Evolutionary conservation across 1,140 invertebrate genomes (phyloP), one percentile per base, ranked within the genome.

Genomic region (Drosophila bocki): DNA sequence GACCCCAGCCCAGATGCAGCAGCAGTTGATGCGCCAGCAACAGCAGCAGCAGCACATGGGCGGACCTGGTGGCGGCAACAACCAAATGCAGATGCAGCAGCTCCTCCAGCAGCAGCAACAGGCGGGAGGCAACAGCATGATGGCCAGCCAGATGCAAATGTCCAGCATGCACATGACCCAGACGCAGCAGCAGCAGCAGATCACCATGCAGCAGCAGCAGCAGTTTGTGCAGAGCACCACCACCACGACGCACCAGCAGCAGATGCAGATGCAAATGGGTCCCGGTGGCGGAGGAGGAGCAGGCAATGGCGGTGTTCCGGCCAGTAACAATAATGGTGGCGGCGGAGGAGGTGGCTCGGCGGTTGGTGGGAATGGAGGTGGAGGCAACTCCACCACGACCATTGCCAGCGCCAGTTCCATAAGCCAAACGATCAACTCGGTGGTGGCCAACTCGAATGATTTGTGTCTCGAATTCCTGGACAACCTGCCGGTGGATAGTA

Each of bases 401-500:
- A 92, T 93, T 91, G 60, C 93, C 93, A 50, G 92, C 92, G 75
- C 93, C 84, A 92, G 93, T 75, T 91, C 82, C 82, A 94, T 93
- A 13, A 93, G 74, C 72, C 94, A 91, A 83, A 91, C 79, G 75
- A 92, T 91, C 93, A 94, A 93, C 90, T 93, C 93, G 93, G 95
- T 94, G 93, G 92, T 93, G 48, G 94, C 84, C 78, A 95, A 94
- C 92, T 91, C 95, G 0, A 94, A 95, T 22, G 96, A 97, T 87
- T 96, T 97, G 84, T 96, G 95, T 92, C 94, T 97, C 70, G 96
- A 97, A 94, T 96, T 97, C 93, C 93, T 97, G n/a, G 96, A 97
- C 81, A 96, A 96, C 92, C 94, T 97, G 88, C 95, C 95, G 42
- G 94, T 95, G 57, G 96, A 96, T 82, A 94, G 95, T 76, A 95